phyloP scores from a whole-genome alignment of 2,113 vertebrate species.

The Lampris megalopsis region DNA sequence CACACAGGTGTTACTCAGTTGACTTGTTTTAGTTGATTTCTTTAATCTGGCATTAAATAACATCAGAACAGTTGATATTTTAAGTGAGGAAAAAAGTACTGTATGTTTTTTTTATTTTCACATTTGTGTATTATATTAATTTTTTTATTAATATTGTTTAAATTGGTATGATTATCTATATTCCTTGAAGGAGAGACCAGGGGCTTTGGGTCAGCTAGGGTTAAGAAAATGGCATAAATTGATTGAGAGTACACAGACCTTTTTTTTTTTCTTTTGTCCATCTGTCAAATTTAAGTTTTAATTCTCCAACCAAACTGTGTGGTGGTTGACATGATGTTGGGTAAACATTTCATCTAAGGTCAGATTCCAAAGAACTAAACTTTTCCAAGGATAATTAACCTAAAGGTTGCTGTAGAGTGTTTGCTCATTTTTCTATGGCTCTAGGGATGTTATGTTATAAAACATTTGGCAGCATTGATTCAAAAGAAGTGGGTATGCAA shows the following conservation, averaged over 20 bases:
- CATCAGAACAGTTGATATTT: constrained; percentile 50
- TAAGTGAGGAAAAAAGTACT: constrained; percentile 48
- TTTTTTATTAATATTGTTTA: constrained; percentile 60
- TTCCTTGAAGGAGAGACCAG: constrained; percentile 68
- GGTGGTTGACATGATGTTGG: no score
- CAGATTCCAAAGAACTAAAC: no score
- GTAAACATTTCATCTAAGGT: no score
- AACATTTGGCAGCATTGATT: no score
- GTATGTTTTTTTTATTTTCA: constrained; percentile 59
- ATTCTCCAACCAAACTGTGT: no score
- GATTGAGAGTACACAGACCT: no score
- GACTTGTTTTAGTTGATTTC: constrained; percentile 7
- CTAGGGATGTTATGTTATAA: no score
- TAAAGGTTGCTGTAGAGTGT: no score
- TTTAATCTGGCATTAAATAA: constrained; percentile 59
- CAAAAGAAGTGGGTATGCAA: not conserved
- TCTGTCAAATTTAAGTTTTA: no score
- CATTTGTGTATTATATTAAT: constrained; percentile 51
- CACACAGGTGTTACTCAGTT: constrained; percentile 15
- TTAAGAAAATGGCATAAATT: constrained; percentile 13
- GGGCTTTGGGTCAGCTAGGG: constrained; percentile 42
- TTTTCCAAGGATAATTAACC: no score
- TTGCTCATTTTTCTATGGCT: no score
- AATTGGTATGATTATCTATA: constrained; percentile 74
- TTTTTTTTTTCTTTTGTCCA: not conserved